These are phyloP conservation scores for Diplogasteroides magnus DNA, from an alignment of 1,140 invertebrate genomes.

Conservation along the genomic window DNA sequence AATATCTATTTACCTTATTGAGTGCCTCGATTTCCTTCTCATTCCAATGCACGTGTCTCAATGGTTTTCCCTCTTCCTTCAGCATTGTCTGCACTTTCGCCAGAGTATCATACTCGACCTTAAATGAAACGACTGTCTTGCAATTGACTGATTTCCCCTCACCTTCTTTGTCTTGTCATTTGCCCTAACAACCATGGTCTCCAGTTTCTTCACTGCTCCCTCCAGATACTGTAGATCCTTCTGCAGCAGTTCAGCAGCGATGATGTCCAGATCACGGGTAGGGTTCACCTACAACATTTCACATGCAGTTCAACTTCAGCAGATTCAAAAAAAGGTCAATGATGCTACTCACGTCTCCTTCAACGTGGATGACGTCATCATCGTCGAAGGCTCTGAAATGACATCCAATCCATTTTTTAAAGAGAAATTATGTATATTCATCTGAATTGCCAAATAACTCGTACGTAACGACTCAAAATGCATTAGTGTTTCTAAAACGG, in stretches of 20 bases:
- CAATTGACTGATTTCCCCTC: slow-evolving; percentile 65
- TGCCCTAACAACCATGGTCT: slow-evolving; percentile 78
- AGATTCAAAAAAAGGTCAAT: not conserved
- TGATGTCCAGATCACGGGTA: slow-evolving; percentile 89
- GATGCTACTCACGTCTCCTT: slow-evolving; percentile 57
- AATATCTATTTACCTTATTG: not conserved
- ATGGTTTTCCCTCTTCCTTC: slow-evolving; percentile 82
- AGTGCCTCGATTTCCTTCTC: slow-evolving; percentile 79
- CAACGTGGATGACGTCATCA: slow-evolving; percentile 93
- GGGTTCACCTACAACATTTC: slow-evolving; percentile 80
- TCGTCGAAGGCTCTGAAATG: slow-evolving; percentile 99
- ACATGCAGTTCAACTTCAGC: not conserved
- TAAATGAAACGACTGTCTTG: not conserved
- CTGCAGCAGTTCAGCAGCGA: slow-evolving; percentile 84
- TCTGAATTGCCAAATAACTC: too few relatives aligned
- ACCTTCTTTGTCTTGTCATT: slow-evolving; percentile 92
- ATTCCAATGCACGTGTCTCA: slow-evolving; percentile 87
- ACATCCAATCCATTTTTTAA: too few relatives aligned
- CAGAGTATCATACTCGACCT: slow-evolving; percentile 67
- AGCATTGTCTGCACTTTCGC: slow-evolving; percentile 78
- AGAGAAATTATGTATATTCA: too few relatives aligned
- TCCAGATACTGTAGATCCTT: slow-evolving; percentile 82
- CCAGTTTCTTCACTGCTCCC: slow-evolving; percentile 76
- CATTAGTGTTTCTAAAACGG: too few relatives aligned
- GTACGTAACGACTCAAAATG: too few relatives aligned